A percentile compares a stretch with the other conserved stretches of the same genome.
Evolutionary conservation across 1,140 invertebrate species (phyloP).

Genomic region (Drosophila ambigua): DNA sequence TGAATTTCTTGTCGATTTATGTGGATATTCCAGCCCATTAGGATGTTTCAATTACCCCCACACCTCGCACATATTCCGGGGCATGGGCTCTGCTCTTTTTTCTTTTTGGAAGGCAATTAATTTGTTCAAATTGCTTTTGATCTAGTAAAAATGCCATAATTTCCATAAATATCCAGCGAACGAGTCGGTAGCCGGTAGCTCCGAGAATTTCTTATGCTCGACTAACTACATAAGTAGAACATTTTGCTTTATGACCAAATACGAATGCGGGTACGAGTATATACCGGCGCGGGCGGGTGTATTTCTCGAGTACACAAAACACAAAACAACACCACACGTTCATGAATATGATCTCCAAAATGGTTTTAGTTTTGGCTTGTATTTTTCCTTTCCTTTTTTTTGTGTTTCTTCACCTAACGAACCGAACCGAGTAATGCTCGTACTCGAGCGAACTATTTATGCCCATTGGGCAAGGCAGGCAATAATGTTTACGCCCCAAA

Average conservation of each 20-base stretch:
- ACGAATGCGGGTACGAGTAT: too few relatives aligned
- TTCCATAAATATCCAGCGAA: conserved; percentile 32
- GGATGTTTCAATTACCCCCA: too few relatives aligned
- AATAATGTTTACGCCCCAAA: conserved; percentile 23
- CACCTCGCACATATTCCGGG: conserved; percentile 10
- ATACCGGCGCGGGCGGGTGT: background rate
- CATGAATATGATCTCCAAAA: conserved; percentile 37
- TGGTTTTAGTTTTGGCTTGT: conserved; percentile 7
- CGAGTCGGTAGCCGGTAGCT: background rate
- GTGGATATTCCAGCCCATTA: too few relatives aligned
- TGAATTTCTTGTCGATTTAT: too few relatives aligned
- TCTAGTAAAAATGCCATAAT: conserved; percentile 29
- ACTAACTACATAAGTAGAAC: conserved; percentile 27
- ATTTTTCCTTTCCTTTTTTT: background rate
- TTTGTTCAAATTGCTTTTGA: conserved; percentile 49
- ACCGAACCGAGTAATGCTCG: too few relatives aligned
- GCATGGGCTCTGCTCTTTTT: background rate
- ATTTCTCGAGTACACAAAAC: background rate
- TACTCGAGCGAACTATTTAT: conserved; percentile 31
- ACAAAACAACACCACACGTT: background rate
- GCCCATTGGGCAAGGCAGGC: conserved; percentile 1
- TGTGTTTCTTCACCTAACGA: background rate
- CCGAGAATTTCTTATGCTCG: conserved; percentile 25
- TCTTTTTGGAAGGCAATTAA: conserved; percentile 25
- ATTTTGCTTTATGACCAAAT: conserved; percentile 35